These are phyloP conservation scores for Masnerella sp. DNA, from an alignment of 2,888 invertebrate genomes.

Conservation along the genomic window DNA sequence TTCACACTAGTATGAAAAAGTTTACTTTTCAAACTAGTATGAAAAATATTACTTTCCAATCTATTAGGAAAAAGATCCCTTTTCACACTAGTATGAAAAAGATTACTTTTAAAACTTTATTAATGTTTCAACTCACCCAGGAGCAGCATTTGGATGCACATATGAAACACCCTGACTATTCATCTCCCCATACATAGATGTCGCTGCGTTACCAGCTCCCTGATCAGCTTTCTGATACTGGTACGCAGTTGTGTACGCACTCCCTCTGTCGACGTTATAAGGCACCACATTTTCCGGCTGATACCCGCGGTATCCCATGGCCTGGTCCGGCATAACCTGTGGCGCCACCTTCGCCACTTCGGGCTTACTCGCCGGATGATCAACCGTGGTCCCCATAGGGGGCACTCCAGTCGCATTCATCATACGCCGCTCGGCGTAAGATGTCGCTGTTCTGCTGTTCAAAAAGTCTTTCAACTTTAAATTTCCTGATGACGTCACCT, in stretches of 20 bases:
- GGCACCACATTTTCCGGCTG: slow-evolving; percentile 49
- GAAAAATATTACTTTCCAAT: too few relatives aligned
- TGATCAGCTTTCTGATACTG: slow-evolving; percentile 20
- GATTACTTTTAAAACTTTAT: too few relatives aligned
- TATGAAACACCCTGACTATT: slow-evolving; percentile 30
- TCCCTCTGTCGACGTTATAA: slow-evolving; percentile 43
- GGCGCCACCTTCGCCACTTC: slow-evolving; percentile 21
- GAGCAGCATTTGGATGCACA: slow-evolving; percentile 24
- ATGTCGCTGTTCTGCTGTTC: slow-evolving; percentile 81
- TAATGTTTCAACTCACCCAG: too few relatives aligned
- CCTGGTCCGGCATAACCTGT: slow-evolving; percentile 26
- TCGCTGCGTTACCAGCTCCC: slow-evolving; percentile 8
- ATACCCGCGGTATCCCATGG: slow-evolving; percentile 37
- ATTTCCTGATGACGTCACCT: slow-evolving; percentile 70
- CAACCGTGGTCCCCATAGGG: background rate
- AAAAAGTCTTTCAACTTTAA: slow-evolving; percentile 94
- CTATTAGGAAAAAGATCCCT: too few relatives aligned
- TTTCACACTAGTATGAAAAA: too few relatives aligned
- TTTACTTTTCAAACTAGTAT: too few relatives aligned
- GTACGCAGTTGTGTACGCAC: slow-evolving; percentile 24
- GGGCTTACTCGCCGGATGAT: slow-evolving; percentile 9
- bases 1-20: too few relatives aligned
- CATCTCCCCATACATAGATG: slow-evolving; percentile 38
- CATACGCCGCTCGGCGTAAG: slow-evolving; percentile 45
- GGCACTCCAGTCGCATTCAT: slow-evolving; percentile 6